Percentiles rank a stretch among this genome's conserved stretches.
phyloP scores from a whole-genome alignment of 2,113 vertebrate genomes.

The Otolemur garnettii region DNA sequence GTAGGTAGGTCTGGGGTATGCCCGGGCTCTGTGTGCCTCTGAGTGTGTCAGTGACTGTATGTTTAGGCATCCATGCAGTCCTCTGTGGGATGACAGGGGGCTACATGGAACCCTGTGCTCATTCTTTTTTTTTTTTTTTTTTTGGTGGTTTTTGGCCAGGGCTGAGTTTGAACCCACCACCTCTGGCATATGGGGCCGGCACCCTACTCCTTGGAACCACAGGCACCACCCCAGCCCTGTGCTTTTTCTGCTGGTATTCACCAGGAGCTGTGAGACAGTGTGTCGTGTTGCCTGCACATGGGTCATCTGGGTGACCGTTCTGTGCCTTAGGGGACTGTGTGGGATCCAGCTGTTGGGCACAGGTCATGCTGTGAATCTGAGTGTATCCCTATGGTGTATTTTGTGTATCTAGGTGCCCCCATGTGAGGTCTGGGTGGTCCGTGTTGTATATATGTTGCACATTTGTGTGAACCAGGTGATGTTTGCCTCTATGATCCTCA shows the following conservation, averaged over 20 bases:
- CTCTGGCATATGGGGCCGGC: no score
- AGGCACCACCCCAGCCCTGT: no score
- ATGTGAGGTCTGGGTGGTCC: not conserved
- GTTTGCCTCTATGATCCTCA: not conserved
- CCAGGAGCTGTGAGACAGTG: fast-evolving
- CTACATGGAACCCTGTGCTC: not conserved
- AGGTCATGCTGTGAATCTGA: not conserved
- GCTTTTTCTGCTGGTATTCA: not conserved
- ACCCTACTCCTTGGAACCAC: no score
- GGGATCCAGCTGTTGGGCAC: not conserved
- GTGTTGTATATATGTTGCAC: not conserved
- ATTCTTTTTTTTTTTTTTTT: no score
- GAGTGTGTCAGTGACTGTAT: not conserved
- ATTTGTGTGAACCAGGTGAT: fast-evolving
- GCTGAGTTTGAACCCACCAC: no score
- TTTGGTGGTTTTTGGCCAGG: no score
- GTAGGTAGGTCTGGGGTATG: not conserved
- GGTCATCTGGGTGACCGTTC: not conserved
- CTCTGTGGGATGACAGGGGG: not conserved
- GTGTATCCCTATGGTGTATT: fast-evolving
- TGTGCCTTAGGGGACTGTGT: not conserved
- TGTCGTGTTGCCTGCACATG: fast-evolving
- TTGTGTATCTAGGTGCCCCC: not conserved
- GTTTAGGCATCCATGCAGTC: no score
- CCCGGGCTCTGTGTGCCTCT: not conserved